Evolutionary conservation across 2,797 vertebrate species (phyloP).

Genomic region (Picus viridis): DNA sequence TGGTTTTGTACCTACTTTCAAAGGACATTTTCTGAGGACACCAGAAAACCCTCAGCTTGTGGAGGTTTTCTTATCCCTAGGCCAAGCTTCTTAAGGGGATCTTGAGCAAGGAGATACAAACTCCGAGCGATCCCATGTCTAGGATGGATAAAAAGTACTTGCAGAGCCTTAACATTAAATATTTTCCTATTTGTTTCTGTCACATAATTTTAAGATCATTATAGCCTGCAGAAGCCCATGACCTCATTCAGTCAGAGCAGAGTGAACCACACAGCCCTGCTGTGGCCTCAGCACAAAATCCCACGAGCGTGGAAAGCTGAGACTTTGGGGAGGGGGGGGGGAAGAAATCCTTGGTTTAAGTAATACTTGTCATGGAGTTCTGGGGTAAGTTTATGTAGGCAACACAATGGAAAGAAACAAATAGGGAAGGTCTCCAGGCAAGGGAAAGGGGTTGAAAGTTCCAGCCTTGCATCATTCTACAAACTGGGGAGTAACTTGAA

Average conservation of each 20-base stretch:
- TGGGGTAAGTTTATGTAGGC: rapidly evolving
- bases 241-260: conserved; percentile 62
- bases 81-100: too few species aligned
- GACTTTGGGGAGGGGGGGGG: not conserved
- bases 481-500: not conserved
- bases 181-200: too few species aligned
- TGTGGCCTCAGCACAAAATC: conserved; percentile 33
- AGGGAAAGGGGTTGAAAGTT: not conserved
- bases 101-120: too few species aligned
- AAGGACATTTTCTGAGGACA: too few species aligned
- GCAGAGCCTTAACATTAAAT: too few species aligned
- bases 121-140: too few species aligned
- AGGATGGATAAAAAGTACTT: too few species aligned
- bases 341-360: not conserved
- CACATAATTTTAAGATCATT: too few species aligned
- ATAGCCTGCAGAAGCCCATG: conserved; percentile 55
- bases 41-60: too few species aligned
- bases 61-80: too few species aligned
- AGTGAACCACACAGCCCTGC: rapidly evolving
- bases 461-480: not conserved
- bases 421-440: not conserved
- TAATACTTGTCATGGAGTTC: not conserved
- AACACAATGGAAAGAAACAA: rapidly evolving
- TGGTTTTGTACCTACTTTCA: too few species aligned
- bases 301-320: not conserved